These are phyloP conservation scores for Shinisaurus crocodilurus DNA, from an alignment of 2,113 vertebrate species.

Conservation along the genomic window DNA sequence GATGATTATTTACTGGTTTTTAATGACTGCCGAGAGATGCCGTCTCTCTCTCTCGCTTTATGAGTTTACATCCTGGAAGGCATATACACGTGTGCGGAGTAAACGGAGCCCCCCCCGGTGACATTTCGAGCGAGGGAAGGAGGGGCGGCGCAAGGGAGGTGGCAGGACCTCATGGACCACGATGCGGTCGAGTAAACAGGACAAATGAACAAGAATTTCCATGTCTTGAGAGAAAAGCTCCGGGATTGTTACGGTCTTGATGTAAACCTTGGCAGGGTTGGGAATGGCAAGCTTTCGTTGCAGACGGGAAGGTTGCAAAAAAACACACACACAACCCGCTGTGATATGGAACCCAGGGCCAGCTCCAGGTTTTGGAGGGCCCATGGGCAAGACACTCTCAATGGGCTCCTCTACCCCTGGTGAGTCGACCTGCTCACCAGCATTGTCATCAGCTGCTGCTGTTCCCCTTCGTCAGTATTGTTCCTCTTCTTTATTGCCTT, in stretches of 20 bases:
- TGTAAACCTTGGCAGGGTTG: neutral
- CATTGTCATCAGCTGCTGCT: too few species aligned
- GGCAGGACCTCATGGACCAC: neutral
- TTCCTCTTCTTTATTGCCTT: too few species aligned
- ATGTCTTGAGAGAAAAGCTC: neutral
- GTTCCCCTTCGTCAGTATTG: too few species aligned
- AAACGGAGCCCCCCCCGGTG: neutral
- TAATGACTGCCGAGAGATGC: slow-evolving; percentile 27
- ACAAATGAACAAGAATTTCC: slow-evolving; percentile 47
- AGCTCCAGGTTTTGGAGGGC: too few species aligned
- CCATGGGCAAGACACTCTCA: too few species aligned
- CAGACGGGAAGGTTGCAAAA: neutral
- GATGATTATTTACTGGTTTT: slow-evolving; percentile 21
- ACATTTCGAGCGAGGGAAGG: neutral
- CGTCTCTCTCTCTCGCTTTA: slow-evolving; percentile 38
- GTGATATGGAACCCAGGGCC: neutral
- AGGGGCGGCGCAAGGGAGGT: neutral
- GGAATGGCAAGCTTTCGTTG: neutral
- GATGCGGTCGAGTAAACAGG: slow-evolving; percentile 4
- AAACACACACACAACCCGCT: neutral
- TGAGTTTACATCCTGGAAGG: slow-evolving; percentile 9
- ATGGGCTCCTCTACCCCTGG: too few species aligned
- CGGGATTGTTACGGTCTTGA: slow-evolving; percentile 15
- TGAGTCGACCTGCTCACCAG: too few species aligned
- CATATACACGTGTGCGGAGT: neutral